Evolutionary conservation across 2,113 vertebrate species (phyloP).

Genomic region (Deroptyus accipitrinus): DNA sequence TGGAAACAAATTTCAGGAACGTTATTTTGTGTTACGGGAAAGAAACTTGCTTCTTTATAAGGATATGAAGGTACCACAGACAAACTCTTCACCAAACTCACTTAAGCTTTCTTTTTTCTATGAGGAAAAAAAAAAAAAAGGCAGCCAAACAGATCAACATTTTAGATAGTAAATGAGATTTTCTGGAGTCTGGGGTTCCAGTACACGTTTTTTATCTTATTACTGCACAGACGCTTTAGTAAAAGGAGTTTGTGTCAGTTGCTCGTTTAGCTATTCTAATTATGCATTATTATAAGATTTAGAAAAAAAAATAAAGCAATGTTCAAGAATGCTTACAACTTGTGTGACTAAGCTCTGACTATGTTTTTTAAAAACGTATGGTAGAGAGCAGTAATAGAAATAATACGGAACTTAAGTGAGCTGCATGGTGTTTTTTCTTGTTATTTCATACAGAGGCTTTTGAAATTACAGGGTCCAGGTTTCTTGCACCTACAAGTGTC

Average conservation of each 20-base stretch:
- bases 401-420: neutral
- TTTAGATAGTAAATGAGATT: neutral
- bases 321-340: neutral
- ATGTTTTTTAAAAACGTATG: neutral
- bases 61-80: conserved; percentile 85
- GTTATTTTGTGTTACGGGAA: conserved; percentile 83
- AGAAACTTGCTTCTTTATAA: conserved; percentile 88
- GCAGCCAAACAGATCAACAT: neutral
- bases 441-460: neutral
- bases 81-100: neutral
- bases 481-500: neutral
- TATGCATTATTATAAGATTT: neutral
- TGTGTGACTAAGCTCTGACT: neutral
- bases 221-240: neutral
- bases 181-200: neutral
- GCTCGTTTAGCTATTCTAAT: neutral
- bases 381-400: neutral
- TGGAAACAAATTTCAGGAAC: conserved; percentile 93
- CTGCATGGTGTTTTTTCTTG: neutral
- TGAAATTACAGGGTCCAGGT: neutral
- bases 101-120: neutral
- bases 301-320: neutral
- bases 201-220: neutral
- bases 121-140: neutral
- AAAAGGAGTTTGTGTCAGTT: neutral